Evolutionary conservation across 1,140 invertebrate species (phyloP).

Genomic region (Apis cerana): DNA sequence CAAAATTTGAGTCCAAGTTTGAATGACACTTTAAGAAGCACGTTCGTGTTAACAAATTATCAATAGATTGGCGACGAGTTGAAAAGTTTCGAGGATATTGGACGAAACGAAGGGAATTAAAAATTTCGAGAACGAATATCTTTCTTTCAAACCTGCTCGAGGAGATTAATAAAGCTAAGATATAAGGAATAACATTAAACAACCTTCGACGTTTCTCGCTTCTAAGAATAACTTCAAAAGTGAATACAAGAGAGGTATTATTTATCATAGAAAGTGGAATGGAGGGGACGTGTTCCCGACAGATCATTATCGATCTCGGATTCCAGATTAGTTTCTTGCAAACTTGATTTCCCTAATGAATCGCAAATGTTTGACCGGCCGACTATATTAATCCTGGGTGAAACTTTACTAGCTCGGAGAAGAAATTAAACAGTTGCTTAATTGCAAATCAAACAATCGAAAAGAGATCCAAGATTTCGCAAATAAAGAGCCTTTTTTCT

Average conservation of each 20-base stretch:
- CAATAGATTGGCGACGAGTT: too few species aligned
- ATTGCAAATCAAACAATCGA: neutral
- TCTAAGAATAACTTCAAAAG: neutral
- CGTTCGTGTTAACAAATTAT: too few species aligned
- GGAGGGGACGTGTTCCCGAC: too few species aligned
- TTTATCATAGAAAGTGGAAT: too few species aligned
- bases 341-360: neutral
- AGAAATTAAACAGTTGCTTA: neutral
- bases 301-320: neutral
- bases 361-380: neutral
- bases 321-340: neutral
- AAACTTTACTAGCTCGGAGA: neutral
- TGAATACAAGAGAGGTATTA: neutral
- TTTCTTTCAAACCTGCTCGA: neutral
- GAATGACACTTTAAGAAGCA: too few species aligned
- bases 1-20: too few species aligned
- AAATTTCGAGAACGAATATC: neutral
- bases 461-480: neutral
- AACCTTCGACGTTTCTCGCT: neutral
- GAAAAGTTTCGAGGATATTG: too few species aligned
- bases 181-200: neutral
- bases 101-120: too few species aligned
- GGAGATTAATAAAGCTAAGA: neutral
- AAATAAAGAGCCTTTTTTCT: too few species aligned
- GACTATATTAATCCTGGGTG: neutral